A percentile compares a stretch with the other conserved stretches of the same genome.
Conservation (phyloP, 2,888 invertebrate genomes). For the Tipula vernalis region DNA sequence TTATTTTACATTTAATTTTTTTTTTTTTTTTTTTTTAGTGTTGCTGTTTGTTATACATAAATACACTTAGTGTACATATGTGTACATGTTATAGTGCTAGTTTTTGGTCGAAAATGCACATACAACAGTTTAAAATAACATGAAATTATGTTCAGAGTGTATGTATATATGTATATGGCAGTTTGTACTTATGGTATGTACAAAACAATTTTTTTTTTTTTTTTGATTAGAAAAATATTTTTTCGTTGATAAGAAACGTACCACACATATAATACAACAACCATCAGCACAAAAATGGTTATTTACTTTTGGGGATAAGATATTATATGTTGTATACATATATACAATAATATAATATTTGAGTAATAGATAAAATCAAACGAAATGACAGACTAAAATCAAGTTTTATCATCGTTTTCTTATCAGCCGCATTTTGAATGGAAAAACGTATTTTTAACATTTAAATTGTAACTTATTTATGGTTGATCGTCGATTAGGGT, state of each 20-base stretch:
- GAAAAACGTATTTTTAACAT: not conserved
- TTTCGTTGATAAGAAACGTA: not conserved
- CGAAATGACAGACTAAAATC: not conserved
- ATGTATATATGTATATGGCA: not conserved
- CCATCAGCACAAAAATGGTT: not conserved
- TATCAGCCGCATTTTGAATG: not conserved
- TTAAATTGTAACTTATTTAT: not conserved
- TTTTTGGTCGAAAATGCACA: conserved; percentile 4
- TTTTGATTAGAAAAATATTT: conserved; percentile 1
- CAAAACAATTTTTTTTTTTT: not conserved
- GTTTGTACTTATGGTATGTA: not conserved
- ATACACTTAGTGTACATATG: not conserved
- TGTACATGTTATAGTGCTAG: not conserved
- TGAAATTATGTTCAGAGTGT: not conserved
- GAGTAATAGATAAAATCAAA: not conserved
- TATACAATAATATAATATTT: not conserved
- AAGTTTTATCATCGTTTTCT: not conserved
- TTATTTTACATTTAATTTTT: not conserved
- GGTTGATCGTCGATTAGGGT: not conserved
- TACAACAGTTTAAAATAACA: not conserved
- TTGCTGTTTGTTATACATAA: not conserved
- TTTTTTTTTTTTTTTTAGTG: not conserved
- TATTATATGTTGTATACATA: not conserved
- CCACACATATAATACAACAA: not conserved
- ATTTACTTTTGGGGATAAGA: not conserved